phyloP scores from a whole-genome alignment of 2,113 vertebrate species.

The Agelaius phoeniceus region DNA sequence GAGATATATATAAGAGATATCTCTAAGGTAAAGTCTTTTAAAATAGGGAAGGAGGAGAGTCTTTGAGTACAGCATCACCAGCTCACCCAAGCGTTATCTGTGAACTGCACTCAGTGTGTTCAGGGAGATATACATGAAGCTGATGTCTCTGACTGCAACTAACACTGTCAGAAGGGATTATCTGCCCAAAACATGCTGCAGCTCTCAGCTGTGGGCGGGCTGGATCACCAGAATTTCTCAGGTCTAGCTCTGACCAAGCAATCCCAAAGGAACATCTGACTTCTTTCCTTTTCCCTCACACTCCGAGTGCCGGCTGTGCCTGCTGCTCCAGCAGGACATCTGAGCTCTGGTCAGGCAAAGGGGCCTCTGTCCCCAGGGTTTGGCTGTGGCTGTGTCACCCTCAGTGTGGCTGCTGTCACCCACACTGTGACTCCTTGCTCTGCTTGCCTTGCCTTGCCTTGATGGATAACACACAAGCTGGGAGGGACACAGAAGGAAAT shows the following conservation, averaged over 20 bases:
- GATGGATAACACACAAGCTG: fast-evolving
- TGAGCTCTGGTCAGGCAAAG: not conserved
- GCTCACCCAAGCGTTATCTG: not conserved
- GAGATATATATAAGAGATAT: not conserved
- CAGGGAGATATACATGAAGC: not conserved
- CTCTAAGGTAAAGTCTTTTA: not conserved
- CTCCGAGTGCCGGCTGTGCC: fast-evolving
- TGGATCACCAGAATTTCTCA: not conserved
- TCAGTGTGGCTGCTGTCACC: not conserved
- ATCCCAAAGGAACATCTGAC: not conserved
- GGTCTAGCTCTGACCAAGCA: not conserved
- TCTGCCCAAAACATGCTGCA: not conserved
- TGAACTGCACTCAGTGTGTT: not conserved
- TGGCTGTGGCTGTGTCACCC: fast-evolving
- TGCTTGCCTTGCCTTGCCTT: not conserved
- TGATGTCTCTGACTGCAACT: not conserved
- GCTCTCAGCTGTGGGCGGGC: fast-evolving
- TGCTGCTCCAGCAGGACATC: not conserved
- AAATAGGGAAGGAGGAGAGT: not conserved
- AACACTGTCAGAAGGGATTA: not conserved
- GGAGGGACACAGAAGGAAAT: not conserved
- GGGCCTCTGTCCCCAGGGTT: fast-evolving
- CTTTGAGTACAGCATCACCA: not conserved
- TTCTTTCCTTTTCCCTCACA: not conserved
- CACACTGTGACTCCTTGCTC: fast-evolving